These are phyloP conservation scores for Temnothorax rugatulus DNA, from an alignment of 2,888 invertebrate species.

Conservation along the genomic window DNA sequence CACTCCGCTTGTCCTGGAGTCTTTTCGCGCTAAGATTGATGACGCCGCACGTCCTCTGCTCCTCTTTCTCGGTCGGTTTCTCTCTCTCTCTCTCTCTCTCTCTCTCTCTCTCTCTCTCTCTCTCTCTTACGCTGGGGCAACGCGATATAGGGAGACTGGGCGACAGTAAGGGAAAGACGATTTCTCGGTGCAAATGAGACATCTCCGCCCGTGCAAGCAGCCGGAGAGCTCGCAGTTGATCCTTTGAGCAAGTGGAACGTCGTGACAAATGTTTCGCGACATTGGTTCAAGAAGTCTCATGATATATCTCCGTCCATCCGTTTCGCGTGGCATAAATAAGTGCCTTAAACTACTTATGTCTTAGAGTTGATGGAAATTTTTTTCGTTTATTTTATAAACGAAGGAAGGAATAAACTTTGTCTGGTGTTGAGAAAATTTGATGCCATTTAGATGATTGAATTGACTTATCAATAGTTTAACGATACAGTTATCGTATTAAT, in stretches of 20 bases:
- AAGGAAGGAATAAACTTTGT: neutral
- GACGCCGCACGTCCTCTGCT: conserved; percentile 71
- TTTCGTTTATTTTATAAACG: conserved; percentile 4
- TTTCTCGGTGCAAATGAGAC: conserved; percentile 74
- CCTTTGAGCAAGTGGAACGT: conserved; percentile 55
- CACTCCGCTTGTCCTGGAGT: conserved; percentile 78
- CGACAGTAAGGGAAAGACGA: conserved; percentile 63
- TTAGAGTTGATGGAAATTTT: conserved; percentile 12
- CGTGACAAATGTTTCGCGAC: conserved; percentile 76
- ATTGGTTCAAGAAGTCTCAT: conserved; percentile 60
- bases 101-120: conserved; percentile 63
- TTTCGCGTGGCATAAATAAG: conserved; percentile 51
- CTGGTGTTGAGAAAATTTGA: neutral
- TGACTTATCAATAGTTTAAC: neutral
- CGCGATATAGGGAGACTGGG: conserved; percentile 42
- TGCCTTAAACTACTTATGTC: conserved; percentile 26
- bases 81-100: conserved; percentile 1
- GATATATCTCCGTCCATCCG: conserved; percentile 62
- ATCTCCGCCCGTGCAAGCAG: conserved; percentile 63
- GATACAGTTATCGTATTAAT: neutral
- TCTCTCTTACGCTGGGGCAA: conserved; percentile 54
- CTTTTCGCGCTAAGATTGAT: conserved; percentile 84
- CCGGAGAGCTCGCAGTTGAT: conserved; percentile 65
- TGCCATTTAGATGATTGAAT: neutral
- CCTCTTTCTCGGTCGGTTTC: conserved; percentile 43